Base-by-base conservation (phyloP, 2,113 vertebrate genomes). In the Centropus bengalensis region DNA sequence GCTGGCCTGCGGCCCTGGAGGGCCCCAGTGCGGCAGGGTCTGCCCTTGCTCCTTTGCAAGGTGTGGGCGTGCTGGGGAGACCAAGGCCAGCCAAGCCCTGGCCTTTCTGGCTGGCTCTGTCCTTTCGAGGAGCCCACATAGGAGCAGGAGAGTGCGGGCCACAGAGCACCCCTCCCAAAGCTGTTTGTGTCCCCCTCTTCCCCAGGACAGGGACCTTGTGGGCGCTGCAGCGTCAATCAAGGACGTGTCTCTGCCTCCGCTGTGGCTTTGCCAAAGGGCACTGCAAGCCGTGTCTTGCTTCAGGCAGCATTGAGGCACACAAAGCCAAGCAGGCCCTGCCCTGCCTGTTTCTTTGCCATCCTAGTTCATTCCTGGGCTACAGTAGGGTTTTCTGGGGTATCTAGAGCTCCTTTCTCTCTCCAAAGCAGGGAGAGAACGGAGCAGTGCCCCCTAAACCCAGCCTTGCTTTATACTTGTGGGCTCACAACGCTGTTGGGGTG, bases 261-360 rank as follows among this genome's bases (percentile, higher is more conserved):
- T 4, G 71, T 8, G 54, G 33, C 82, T 62, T 60, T 49, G 63
- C 70, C 19, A 14, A 32, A 64, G 66, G 73, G 58, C 5, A 64
- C 36, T 52, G 73, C 26, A 5, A 20, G 62, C 42, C 2, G 1
- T 13, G 4, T 21, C 66, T 66, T 15, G 28, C 58, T 67, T 32
- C 1, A 1, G 58, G 78, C 45, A 23, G 66, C 52, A 5, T 1
- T 1, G 58, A 79, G 66, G 32, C 1, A 0, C 45, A 16, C 52
- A 27, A 9, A 78, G 66, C 66, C 42, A 59, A 88, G 40, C 8
- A 2, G 28, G 24, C 33, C 33, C 70, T 60, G 27, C 56, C 40
- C 52, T 59, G n/a, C n/a, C 56, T 24, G 5, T 19, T 28, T 54
- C 62, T 42, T 33, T 28, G 2, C 58, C 1, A 0, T 1, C 0